Evolutionary conservation across 2,113 vertebrate species (phyloP), one percentile per base, ranked within the genome.

Genomic region (Pollachius pollachius): DNA sequence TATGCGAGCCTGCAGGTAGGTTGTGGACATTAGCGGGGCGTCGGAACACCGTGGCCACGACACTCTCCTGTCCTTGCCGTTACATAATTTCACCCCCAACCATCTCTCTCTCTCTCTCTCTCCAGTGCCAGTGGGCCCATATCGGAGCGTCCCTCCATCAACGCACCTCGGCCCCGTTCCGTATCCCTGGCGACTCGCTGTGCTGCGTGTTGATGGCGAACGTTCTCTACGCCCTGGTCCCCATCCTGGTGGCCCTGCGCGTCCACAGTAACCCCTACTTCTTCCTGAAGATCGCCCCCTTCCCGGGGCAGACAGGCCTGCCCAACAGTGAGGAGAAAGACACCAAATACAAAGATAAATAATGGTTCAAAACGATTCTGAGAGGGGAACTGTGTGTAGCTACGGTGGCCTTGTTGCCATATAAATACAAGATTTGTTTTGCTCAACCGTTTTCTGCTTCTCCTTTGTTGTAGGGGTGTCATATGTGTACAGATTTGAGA

Each of bases 71-170:
- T 34, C 30, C 30, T 34, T 34, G 30, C 30, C 30, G 30, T 34
- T 34, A 64, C 18, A 64, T 37, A 48, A 64, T 27, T 61, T 13
- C 5, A 58, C n/a, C 15, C 13, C 54, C 13, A 34, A 34, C 54
- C 13, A 9, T 67, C n/a, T 37, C n/a, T 7, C 21, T 6, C 19
- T 65, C 18, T 52, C 13, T 59, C 41, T 59, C 3, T 25, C 69
- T 65, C 0, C 85, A 96, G 96, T 95, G 94, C 2, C 96, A 97
- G 85, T 96, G 96, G 91, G 77, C 91, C 5, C 94, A 97, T 72
- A 72, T 95, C 3, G 94, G 94, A 0, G 94, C 91, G 0, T 95
- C 94, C 2, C 83, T 94, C 65, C 95, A 98, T 70, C 3, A 81
- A 21, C 92, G 91, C 13, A 97, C 95, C 0, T 82, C 92, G 0